These are phyloP conservation scores for Picus viridis DNA, from an alignment of 2,797 vertebrate species.

Conservation along the genomic window DNA sequence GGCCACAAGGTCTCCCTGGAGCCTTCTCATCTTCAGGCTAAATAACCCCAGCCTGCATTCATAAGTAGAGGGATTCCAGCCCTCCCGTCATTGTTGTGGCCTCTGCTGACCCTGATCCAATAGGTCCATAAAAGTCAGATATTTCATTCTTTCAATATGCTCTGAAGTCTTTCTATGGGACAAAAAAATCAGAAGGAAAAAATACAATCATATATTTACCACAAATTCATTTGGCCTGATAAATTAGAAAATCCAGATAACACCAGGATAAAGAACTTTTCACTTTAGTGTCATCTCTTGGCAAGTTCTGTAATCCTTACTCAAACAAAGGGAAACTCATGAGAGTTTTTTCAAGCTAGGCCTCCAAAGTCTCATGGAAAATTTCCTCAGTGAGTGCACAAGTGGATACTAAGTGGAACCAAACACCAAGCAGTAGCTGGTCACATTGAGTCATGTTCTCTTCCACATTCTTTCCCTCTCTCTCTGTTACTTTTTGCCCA, in stretches of 20 bases:
- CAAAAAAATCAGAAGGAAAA: background rate
- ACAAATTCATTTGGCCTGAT: background rate
- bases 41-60: too few relatives aligned
- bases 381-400: background rate
- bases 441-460: background rate
- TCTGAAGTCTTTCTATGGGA: background rate
- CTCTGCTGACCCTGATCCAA: too few relatives aligned
- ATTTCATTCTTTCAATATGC: background rate
- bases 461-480: background rate
- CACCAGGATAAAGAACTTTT: background rate
- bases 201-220: background rate
- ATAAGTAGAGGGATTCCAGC: too few relatives aligned
- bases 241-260: background rate
- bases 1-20: too few relatives aligned
- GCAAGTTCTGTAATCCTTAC: background rate
- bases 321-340: background rate
- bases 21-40: too few relatives aligned
- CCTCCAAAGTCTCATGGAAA: background rate
- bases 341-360: background rate
- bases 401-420: background rate
- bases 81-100: background rate
- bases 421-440: background rate
- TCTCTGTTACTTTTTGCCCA: background rate
- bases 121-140: too few relatives aligned
- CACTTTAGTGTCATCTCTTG: background rate